Percentiles rank a stretch among this genome's conserved stretches.
These are phyloP conservation scores for Drosophila lacteicornis DNA, from an alignment of 1,140 invertebrate genomes.

Conservation along the genomic window DNA sequence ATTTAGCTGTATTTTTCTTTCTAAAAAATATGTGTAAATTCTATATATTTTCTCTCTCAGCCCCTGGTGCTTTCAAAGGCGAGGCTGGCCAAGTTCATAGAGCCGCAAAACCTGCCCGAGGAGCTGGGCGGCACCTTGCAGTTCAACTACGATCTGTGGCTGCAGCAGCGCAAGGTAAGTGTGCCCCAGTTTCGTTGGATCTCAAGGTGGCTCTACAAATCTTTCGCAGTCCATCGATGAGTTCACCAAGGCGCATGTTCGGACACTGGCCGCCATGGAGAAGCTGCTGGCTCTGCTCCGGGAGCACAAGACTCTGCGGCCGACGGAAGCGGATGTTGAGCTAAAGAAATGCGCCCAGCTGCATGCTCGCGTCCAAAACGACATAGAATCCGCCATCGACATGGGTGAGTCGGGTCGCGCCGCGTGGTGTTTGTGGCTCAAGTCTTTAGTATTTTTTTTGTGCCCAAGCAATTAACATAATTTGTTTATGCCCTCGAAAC, in stretches of 20 bases:
- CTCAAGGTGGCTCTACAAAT: background rate
- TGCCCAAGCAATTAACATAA: conserved; percentile 63
- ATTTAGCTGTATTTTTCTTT: no score
- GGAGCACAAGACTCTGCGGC: conserved; percentile 82
- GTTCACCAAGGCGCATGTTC: conserved; percentile 86
- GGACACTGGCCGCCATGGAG: conserved; percentile 86
- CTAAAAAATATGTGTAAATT: no score
- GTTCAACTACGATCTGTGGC: conserved; percentile 93
- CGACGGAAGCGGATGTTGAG: conserved; percentile 85
- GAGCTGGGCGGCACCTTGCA: conserved; percentile 92
- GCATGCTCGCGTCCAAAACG: conserved; percentile 84
- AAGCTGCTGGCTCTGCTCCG: conserved; percentile 86
- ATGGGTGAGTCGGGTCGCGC: conserved; percentile 65
- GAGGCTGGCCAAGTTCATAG: conserved; percentile 90
- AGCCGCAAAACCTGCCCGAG: conserved; percentile 90
- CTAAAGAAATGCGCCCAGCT: conserved; percentile 85
- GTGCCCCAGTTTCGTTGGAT: conserved; percentile 49
- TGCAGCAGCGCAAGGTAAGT: conserved; percentile 92
- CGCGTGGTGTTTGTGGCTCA: conserved; percentile 58
- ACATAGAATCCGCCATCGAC: conserved; percentile 76
- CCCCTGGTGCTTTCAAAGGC: conserved; percentile 88
- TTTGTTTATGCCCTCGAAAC: conserved; percentile 56
- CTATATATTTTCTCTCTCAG: conserved; percentile 78
- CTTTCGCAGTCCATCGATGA: conserved; percentile 88
- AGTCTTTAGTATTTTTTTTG: conserved; percentile 63